Base-by-base conservation (phyloP, 2,797 vertebrate genomes). In the Epinephelus malabaricus region DNA sequence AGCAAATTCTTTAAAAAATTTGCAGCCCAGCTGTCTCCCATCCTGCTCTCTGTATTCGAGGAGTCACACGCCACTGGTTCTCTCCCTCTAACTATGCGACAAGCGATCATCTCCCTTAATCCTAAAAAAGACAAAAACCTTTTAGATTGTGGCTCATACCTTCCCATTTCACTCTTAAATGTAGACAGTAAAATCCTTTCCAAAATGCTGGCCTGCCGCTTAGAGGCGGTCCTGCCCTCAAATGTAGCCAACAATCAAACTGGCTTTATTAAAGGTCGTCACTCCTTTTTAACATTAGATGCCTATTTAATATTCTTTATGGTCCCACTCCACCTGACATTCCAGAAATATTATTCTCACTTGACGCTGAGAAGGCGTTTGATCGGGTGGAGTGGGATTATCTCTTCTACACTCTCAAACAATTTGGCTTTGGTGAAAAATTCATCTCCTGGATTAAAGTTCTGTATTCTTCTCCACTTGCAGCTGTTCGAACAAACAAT, bases 321-420 rank as follows among this genome's bases (percentile, higher is more conserved):
- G 13, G 6, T 51, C 38, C 64, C 13, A 51, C 64, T 51, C 47
- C 47, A 23, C 11, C 27, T 3, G 25, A 51, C 17, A 47, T 66
- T 15, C 64, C 49, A n/a, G 19, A 66, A 66, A 15, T 51, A 15
- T 15, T 38, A 38, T 1, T 66, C 21, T 66, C 49, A 53, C 49
- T 66, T 5, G 27, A 66, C 10, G 38, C 43, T 27, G 23, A 63
- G 43, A 63, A 63, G 15, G 15, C 43, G 4, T 63, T 63, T 63
- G 61, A 63, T 53, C 1, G 30, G 49, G 49, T 67, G 64, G 64
- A 53, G 30, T 67, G 64, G 64, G 46, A 47, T 47, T 47, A 47
- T 15, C 15, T 47, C 46, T 67, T 53, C 4, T 15, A 53, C 1
- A 67, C 47, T 17, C n/a, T 53, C 2, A 17, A 67, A 53, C 19